Evolutionary conservation across 2,113 vertebrate species (phyloP).

Genomic region (Pachyramphus minor): DNA sequence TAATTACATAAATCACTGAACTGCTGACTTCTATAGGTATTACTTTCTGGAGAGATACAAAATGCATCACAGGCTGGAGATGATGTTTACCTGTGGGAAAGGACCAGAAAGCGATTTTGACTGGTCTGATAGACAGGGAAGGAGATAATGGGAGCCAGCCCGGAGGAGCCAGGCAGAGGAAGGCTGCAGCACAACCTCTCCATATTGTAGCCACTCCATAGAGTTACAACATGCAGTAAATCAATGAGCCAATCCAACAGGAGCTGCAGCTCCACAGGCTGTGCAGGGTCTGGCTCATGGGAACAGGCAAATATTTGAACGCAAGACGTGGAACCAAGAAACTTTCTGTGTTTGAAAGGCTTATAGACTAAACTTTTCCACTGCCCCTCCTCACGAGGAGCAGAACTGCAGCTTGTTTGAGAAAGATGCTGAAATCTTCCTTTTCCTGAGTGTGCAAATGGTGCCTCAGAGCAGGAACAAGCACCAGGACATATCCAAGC

Average conservation of each 20-base stretch:
- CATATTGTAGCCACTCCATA: background rate
- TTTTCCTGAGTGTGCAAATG: rapidly evolving
- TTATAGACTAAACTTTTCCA: background rate
- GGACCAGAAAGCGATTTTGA: background rate
- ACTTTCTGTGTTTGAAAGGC: background rate
- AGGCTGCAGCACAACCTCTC: background rate
- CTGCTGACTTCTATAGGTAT: conserved; percentile 58
- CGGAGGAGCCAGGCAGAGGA: background rate
- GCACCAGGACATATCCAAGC: rapidly evolving
- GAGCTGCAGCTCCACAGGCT: background rate
- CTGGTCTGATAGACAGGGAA: background rate
- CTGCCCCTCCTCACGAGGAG: background rate
- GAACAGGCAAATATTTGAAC: rapidly evolving
- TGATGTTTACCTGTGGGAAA: conserved; percentile 26
- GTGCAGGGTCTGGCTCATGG: background rate
- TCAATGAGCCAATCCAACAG: background rate
- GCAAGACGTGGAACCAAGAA: background rate
- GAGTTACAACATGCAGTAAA: background rate
- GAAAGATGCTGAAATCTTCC: background rate
- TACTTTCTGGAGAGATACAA: conserved; percentile 36
- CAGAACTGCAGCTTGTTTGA: background rate
- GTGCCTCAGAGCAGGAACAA: background rate
- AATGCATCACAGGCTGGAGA: background rate
- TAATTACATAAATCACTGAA: conserved; percentile 63
- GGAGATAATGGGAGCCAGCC: background rate